Evolutionary conservation across 2,113 vertebrate species (phyloP), one percentile per base, ranked within the genome.

Genomic region (Erythrolamprus reginae): DNA sequence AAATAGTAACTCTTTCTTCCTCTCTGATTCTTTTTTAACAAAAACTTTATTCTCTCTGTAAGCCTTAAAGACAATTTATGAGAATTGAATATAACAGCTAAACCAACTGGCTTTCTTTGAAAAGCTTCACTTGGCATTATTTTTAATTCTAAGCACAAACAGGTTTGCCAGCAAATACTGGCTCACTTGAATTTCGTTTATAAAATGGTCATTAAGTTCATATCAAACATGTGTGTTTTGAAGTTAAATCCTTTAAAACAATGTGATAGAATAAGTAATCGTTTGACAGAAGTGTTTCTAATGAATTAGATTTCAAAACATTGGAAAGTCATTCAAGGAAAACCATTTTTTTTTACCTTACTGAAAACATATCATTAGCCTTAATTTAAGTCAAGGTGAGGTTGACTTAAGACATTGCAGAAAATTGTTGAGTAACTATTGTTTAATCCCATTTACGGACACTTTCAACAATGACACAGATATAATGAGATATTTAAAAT

Each of bases 391-490:
- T 95, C 94, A 94, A 96, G 95, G 95, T 95, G 95, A 91, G 91
- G 58, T 92, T 88, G 52, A 89, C 38, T 45, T 45, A 45, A 95
- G 93, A 89, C 93, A 33, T 94, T 56, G 53, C 89, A 94, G 94
- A 91, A 94, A 95, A 95, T 93, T 95, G 92, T 95, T 91, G 92
- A 96, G 94, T 92, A 95, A 94, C 89, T 89, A 95, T 94, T 95
- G 95, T 95, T 97, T 97, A 96, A 97, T 97, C 96, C 95, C 96
- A 97, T 97, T 97, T 97, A 97, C 94, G 95, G 95, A 97, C 97
- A 96, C 96, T 96, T 96, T 95, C 94, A 96, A 95, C 95, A 96
- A 96, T 96, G 97, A 97, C 96, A 97, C 95, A 90, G 83, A 92
- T 96, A 95, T 97, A 96, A 97, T 96, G 95, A 97, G 96, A 96